These are phyloP conservation scores for Myiotriccus ornatus DNA, from an alignment of 2,797 vertebrate species.

Conservation along the genomic window DNA sequence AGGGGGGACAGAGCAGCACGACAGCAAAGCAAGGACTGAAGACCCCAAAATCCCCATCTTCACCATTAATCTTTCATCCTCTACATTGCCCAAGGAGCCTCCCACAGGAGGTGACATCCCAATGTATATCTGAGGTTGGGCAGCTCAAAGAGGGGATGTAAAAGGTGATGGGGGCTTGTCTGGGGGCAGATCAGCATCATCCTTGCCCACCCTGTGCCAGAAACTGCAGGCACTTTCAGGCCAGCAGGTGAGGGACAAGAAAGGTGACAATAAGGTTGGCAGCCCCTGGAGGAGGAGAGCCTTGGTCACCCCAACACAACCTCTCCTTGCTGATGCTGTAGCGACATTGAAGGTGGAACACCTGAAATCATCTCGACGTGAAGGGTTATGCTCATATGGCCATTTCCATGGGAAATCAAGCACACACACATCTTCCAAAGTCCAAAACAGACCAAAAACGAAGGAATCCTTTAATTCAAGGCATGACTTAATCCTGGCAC, in stretches of 20 bases:
- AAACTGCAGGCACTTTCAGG: neutral
- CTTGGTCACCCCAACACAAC: neutral
- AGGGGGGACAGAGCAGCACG: fast-evolving
- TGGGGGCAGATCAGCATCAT: neutral
- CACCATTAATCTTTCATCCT: neutral
- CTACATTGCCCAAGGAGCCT: neutral
- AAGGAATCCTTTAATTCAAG: neutral
- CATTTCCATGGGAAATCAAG: neutral
- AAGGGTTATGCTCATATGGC: neutral
- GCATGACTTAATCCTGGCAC: neutral
- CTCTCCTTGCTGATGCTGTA: neutral
- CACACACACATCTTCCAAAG: neutral
- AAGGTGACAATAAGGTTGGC: neutral
- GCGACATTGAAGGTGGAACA: neutral
- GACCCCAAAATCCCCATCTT: neutral
- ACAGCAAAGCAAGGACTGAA: neutral
- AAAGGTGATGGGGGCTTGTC: neutral
- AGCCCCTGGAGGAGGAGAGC: neutral
- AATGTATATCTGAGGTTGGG: fast-evolving
- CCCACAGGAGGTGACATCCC: neutral
- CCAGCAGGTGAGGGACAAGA: neutral
- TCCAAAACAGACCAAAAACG: neutral
- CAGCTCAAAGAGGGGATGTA: neutral
- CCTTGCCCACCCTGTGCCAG: neutral
- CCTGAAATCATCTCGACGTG: fast-evolving